Evolutionary conservation across 2,888 invertebrate genomes (phyloP).

Genomic region (Drosophila anceps): DNA sequence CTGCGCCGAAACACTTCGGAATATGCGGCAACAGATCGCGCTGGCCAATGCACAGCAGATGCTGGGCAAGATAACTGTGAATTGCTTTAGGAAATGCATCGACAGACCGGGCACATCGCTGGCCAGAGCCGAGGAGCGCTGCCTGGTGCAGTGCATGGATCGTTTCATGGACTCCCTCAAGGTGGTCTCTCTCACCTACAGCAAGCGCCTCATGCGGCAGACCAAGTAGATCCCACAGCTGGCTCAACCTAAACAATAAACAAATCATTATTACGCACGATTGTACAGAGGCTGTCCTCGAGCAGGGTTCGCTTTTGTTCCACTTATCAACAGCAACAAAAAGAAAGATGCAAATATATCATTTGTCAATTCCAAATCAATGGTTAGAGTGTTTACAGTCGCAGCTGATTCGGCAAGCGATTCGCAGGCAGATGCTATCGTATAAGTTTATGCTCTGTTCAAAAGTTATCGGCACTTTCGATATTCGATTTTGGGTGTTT

Average conservation of each 20-base stretch:
- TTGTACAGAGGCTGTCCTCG: neutral
- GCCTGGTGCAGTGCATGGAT: slow-evolving; percentile 45
- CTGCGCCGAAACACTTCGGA: slow-evolving; percentile 18
- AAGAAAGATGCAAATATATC: neutral
- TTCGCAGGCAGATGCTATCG: too few relatives aligned
- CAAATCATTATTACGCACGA: neutral
- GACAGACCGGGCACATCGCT: slow-evolving; percentile 29
- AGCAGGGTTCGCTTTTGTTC: neutral
- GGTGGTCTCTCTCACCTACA: slow-evolving; percentile 40
- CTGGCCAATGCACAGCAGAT: slow-evolving; percentile 41
- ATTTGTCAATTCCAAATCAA: neutral
- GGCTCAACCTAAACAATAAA: neutral
- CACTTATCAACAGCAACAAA: neutral
- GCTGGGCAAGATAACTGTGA: slow-evolving; percentile 35
- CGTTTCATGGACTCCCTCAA: slow-evolving; percentile 49
- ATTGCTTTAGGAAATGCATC: slow-evolving; percentile 46
- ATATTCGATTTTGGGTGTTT: too few relatives aligned
- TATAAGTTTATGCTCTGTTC: too few relatives aligned
- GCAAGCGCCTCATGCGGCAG: slow-evolving; percentile 23
- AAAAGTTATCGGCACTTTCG: too few relatives aligned
- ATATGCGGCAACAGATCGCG: slow-evolving; percentile 46
- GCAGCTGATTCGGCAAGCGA: neutral
- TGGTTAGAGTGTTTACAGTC: neutral
- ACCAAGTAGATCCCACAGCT: neutral
- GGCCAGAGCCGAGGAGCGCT: slow-evolving; percentile 30